Percentiles rank a stretch among this genome's conserved stretches.
These are phyloP conservation scores for Todus mexicanus DNA, from an alignment of 2,797 vertebrate genomes.

Conservation along the genomic window DNA sequence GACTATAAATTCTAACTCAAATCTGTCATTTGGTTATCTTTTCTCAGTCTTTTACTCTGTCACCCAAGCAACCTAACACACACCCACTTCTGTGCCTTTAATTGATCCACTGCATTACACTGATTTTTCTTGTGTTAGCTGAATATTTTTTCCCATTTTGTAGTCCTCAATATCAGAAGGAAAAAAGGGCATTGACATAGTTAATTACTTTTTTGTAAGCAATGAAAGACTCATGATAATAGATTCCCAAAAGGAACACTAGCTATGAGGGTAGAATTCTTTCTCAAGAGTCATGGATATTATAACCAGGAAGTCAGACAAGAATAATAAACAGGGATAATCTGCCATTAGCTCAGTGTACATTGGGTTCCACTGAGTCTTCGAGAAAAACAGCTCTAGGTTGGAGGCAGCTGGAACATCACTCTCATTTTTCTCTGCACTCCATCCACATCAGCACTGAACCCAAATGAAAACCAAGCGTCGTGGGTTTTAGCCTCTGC, in stretches of 20 bases:
- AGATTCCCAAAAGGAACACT: neutral
- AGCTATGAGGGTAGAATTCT: neutral
- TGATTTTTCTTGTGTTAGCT: neutral
- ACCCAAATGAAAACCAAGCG: neutral
- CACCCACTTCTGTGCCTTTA: neutral
- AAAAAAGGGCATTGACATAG: neutral
- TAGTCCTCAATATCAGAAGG: neutral
- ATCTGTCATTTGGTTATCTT: neutral
- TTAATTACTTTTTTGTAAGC: neutral
- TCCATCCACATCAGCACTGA: neutral
- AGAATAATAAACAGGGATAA: neutral
- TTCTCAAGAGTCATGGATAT: neutral
- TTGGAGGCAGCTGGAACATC: neutral
- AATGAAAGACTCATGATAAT: neutral
- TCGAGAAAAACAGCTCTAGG: neutral
- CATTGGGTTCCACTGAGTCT: accelerated
- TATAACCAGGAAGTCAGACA: neutral
- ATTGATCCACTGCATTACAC: neutral
- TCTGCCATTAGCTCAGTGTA: neutral
- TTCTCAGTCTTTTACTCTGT: neutral
- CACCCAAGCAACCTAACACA: neutral
- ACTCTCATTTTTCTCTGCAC: neutral
- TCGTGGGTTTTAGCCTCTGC: too few relatives aligned
- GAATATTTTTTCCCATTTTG: neutral
- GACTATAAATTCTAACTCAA: neutral